Evolutionary conservation across 1,140 invertebrate genomes (phyloP), one percentile per base, ranked within the genome.

Genomic region (Apis dorsata): DNA sequence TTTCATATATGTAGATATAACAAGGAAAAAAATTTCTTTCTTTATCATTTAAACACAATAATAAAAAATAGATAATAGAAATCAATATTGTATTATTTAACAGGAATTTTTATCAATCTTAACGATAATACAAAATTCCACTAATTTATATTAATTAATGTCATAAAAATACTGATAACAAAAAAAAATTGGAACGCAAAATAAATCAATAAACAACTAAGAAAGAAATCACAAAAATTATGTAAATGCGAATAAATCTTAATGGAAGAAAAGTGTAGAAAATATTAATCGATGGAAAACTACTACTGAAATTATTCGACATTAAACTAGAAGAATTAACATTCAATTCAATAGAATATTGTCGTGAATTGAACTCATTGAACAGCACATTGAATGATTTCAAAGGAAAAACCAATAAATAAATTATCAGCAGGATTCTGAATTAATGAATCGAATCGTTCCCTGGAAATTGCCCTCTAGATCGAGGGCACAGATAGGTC

Each of bases 401-500:
- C 24, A 8, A 17, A 55, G 12, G n/a, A 15, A n/a, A 21, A 57
- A 24, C n/a, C 13, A 21, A 15, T 51, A 51, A 70, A 70, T 53
- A 70, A 70, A 24, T 70, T 51, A 13, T 9, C 21, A 24, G 13
- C 21, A 3, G 2, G 19, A 78, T 24, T 19, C 21, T 13, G 63
- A 68, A 74, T n/a, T 73, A 49, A 12, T 1, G 62, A 19, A 2
- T 53, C 24, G 9, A 49, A 72, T 63, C 15, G 51, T 80, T 80
- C 17, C 8, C 49, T 81, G 19, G 62, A 81, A 82, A 83, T 75
- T 21, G 44, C 53, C 44, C 15, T 34, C n/a, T 17, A 83, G 85
- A 86, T 86, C 85, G 73, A 51, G 79, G 70, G 51, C 80, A 79
- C 28, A 49, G 76, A 80, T 76, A 77, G 15, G 13, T 60, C 53